Evolutionary conservation across 2,797 vertebrate genomes (phyloP).

Genomic region (Melanotaenia pygmaea): DNA sequence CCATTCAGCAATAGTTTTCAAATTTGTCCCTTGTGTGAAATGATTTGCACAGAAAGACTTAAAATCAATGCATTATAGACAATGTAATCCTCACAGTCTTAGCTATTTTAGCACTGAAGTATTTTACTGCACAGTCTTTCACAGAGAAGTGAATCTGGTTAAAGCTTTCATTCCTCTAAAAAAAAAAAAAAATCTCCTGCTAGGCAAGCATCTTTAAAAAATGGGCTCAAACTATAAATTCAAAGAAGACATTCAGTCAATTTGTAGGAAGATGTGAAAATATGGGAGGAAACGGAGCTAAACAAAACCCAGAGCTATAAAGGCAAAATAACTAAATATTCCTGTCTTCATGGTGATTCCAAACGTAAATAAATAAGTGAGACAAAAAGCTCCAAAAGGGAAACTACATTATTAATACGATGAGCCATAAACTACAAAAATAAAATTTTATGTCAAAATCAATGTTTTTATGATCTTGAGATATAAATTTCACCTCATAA

Average conservation of each 20-base stretch:
- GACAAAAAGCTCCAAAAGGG: conserved; percentile 51
- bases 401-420: conserved; percentile 37
- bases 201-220: background rate
- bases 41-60: no score
- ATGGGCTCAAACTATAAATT: background rate
- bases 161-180: background rate
- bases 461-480: conserved; percentile 13
- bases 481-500: conserved; percentile 25
- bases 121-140: background rate
- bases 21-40: background rate
- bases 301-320: background rate
- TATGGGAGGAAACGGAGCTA: background rate
- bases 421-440: conserved; percentile 15
- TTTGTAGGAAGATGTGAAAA: background rate
- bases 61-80: background rate
- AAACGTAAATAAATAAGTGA: conserved; percentile 30
- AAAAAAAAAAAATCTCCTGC: background rate
- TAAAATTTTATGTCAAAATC: conserved; percentile 36
- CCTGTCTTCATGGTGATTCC: conserved; percentile 20
- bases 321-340: conserved; percentile 15
- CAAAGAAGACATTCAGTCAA: background rate
- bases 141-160: background rate
- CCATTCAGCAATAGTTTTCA: background rate
- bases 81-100: background rate
- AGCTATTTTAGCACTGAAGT: background rate